Evolutionary conservation across 2,888 invertebrate species (phyloP).

Genomic region (Drosophila gaucha): DNA sequence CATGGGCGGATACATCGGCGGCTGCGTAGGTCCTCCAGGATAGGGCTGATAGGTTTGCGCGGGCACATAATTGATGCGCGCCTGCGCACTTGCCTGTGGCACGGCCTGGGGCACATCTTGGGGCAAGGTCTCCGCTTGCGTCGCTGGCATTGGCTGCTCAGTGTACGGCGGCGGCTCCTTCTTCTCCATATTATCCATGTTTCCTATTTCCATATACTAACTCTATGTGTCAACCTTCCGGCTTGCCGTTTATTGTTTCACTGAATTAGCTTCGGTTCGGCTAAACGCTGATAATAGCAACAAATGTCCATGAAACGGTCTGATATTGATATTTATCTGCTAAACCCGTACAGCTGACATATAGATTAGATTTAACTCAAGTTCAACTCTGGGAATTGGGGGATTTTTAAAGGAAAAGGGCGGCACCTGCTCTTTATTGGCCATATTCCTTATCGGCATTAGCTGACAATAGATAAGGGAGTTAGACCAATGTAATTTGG

Average conservation of each 20-base stretch:
- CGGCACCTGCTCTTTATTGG: neutral
- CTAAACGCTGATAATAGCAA: constrained; percentile 1
- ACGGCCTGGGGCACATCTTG: neutral
- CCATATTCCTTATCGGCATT: neutral
- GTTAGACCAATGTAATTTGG: no score
- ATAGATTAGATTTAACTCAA: neutral
- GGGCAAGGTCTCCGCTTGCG: neutral
- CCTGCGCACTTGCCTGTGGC: neutral
- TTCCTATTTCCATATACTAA: no score
- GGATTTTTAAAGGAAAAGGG: constrained; percentile 2
- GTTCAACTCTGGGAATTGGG: neutral
- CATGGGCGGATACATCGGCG: constrained; percentile 42
- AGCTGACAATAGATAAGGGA: no score
- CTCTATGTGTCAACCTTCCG: constrained; percentile 12
- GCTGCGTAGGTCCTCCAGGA: constrained; percentile 42
- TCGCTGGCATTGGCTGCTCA: constrained; percentile 26
- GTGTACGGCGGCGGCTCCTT: constrained; percentile 29
- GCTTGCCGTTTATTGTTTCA: constrained; percentile 7
- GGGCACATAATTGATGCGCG: neutral
- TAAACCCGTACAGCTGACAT: neutral
- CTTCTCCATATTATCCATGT: constrained; percentile 28
- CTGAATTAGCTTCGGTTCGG: neutral
- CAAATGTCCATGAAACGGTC: neutral
- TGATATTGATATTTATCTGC: constrained; percentile 14
- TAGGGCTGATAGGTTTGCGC: constrained; percentile 41